Evolutionary conservation across 1,140 invertebrate genomes (phyloP), one percentile per base, ranked within the genome.

Genomic region (Papilio machaon): DNA sequence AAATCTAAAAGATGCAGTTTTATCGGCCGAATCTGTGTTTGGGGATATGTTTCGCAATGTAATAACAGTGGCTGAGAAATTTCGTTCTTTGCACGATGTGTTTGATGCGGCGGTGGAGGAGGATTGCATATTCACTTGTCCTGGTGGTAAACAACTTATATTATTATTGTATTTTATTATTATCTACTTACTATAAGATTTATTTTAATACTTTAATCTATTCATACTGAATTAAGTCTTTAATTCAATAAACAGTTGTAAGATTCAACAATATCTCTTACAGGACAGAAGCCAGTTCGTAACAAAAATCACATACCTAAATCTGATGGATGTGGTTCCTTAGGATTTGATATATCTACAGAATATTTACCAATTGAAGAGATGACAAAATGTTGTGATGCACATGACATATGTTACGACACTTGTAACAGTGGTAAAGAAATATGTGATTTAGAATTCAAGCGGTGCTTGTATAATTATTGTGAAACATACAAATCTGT

Each of bases 351-450:
- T 94, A 96, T 98, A 83, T 96, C 96, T 70, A 96, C 96, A 46
- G 96, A 97, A 82, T 97, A 97, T 86, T 94, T 98, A 43, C 97
- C 97, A 10, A 93, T 97, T 11, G 94, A 95, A 38, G 96, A 97
- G 91, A 97, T 98, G 97, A 97, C 97, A 10, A 96, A 96, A 83
- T 99, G 98, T 88, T 99, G 98, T 94, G 96, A 98, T 90, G 87
- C 90, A 2, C 98, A 99, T 91, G 98, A 99, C 85, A 96, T 97
- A 82, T 99, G 98, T 91, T 99, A 99, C 87, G 98, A 98, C 82
- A 98, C 97, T 4, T 99, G 98, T 90, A 98, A 97, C 84, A 96
- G 94, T 47, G 96, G 97, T 73, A 98, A 98, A 92, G 97, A 98
- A 90, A 94, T 96, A 1, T 99, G 98, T 94, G 98, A 99, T 93